Evolutionary conservation across 1,140 invertebrate genomes (phyloP), one percentile per base, ranked within the genome.

Genomic region (Triops longicaudatus): DNA sequence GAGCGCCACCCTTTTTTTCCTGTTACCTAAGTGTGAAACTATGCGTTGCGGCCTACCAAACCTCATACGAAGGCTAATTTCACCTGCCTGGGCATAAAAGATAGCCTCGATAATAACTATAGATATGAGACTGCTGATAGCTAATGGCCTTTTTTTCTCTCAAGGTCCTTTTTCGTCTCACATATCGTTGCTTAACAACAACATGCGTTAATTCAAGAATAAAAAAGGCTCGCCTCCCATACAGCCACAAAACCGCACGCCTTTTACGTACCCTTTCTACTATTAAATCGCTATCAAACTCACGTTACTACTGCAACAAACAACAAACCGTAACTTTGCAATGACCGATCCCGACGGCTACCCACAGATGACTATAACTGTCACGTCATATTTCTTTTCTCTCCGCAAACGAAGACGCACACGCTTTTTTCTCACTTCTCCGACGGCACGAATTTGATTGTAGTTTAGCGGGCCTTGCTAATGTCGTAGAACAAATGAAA

Each of bases 291-390:
- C 17, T 11, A 22, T 22, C 50, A 63, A 63, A 63, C 50, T 22
- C 22, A 22, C 50, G 50, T 63, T 63, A n/a, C 50, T 63, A 22
- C 22, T 22, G 50, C 14, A 63, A 63, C 50, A 63, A 22, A 22
- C 22, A 63, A 63, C 14, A 63, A 63, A 22, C n/a, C 17, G 22
- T 63, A 22, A 22, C 50, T 22, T 63, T 63, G 50, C 22, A 63
- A 63, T 63, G 17, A 14, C 22, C 14, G 17, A 63, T 17, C 50
- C 50, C 50, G 14, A 22, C 50, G 50, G 50, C 17, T 17, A 63
- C 50, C 50, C 50, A 63, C 50, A 63, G 50, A 63, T 63, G 50
- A 63, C 17, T 63, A 63, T 17, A 63, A 63, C 50, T 63, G 50
- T 63, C 50, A 63, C 50, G 14, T 22, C 14, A 63, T 63, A 63